Conservation (phyloP, 2,888 invertebrate genomes). For the Muschampia plurimacula region DNA sequence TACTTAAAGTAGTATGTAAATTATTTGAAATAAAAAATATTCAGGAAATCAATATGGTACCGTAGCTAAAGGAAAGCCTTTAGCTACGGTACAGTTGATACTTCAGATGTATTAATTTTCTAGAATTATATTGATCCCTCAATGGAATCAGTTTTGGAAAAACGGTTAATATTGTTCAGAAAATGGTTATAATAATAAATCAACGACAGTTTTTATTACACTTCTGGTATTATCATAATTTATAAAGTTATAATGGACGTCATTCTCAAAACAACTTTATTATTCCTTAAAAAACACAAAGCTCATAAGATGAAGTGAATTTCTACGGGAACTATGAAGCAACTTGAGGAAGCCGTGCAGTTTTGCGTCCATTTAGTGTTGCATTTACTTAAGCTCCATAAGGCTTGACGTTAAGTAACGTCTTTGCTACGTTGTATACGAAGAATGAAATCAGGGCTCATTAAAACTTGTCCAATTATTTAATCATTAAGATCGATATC, state of each 20-base stretch:
- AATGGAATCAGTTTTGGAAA: too few relatives aligned
- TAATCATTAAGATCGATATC: constrained; percentile 18
- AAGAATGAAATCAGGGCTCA: constrained; percentile 23
- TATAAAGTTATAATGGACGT: not conserved
- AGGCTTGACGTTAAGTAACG: constrained; percentile 19
- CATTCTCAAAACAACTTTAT: not conserved
- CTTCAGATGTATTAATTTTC: too few relatives aligned
- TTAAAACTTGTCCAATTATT: constrained; percentile 30
- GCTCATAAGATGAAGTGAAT: constrained; percentile 9
- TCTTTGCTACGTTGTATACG: constrained; percentile 19
- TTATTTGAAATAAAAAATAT: too few relatives aligned
- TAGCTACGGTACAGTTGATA: too few relatives aligned
- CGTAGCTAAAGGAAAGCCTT: too few relatives aligned
- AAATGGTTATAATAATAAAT: too few relatives aligned
- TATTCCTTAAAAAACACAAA: not conserved
- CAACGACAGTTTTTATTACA: too few relatives aligned
- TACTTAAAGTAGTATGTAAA: too few relatives aligned
- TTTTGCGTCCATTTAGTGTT: constrained; percentile 14
- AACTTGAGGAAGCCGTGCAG: constrained; percentile 8
- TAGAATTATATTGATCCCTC: too few relatives aligned
- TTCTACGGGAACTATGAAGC: constrained; percentile 3
- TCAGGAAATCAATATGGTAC: too few relatives aligned
- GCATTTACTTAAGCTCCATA: constrained; percentile 23
- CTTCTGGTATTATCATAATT: not conserved
- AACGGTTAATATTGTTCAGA: too few relatives aligned